Evolutionary conservation across 2,888 invertebrate species (phyloP).

Genomic region (Rhodophaea formosa): DNA sequence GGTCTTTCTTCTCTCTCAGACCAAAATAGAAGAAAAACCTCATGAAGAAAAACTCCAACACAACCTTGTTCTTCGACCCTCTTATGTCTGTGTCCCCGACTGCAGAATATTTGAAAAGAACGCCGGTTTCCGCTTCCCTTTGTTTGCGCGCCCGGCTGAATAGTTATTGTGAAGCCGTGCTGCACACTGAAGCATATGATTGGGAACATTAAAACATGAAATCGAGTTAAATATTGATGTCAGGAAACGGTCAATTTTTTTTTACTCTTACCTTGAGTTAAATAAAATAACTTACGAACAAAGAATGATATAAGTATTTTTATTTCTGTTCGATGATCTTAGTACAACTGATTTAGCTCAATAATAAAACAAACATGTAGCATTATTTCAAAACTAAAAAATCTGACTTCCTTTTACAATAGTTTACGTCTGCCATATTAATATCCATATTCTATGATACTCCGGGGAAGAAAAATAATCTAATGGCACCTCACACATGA

Average conservation of each 20-base stretch:
- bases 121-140: conserved; percentile 41
- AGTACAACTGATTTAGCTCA: too few species aligned
- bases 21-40: neutral
- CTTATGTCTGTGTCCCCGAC: conserved; percentile 31
- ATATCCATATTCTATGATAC: too few species aligned
- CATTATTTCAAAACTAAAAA: too few species aligned
- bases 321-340: too few species aligned
- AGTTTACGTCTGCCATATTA: too few species aligned
- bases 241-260: neutral
- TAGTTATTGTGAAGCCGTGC: conserved; percentile 20
- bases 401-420: too few species aligned
- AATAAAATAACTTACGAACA: too few species aligned
- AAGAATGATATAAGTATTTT: too few species aligned
- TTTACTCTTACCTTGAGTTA: neutral
- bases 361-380: too few species aligned
- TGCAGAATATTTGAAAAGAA: conserved; percentile 51
- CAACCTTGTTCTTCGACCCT: neutral
- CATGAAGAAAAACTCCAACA: too few species aligned
- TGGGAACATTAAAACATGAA: neutral
- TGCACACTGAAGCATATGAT: conserved; percentile 4
- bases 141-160: conserved; percentile 46
- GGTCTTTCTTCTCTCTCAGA: neutral
- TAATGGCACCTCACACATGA: too few species aligned
- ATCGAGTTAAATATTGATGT: neutral
- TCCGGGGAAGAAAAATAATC: too few species aligned